These are phyloP conservation scores for Myotis davidii DNA, from an alignment of 2,113 vertebrate genomes.

Conservation along the genomic window DNA sequence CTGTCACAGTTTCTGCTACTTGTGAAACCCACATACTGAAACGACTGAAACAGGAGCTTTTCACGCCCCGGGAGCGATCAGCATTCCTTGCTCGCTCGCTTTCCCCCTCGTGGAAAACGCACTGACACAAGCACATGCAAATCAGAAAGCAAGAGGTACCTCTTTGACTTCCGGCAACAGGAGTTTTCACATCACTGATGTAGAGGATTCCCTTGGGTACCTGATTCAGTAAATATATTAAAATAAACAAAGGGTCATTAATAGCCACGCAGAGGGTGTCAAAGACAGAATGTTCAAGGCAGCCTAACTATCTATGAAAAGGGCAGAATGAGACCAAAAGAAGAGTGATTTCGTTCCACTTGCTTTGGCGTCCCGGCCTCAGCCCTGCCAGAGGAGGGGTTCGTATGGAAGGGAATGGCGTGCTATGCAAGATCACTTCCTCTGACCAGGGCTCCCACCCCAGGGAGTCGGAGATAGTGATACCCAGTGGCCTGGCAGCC, in stretches of 20 bases:
- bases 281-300: constrained; percentile 63
- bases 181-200: constrained; percentile 90
- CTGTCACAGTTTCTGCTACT: background rate
- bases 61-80: background rate
- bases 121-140: constrained; percentile 67
- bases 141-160: constrained; percentile 84
- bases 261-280: constrained; percentile 74
- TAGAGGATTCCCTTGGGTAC: constrained; percentile 91
- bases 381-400: background rate
- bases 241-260: constrained; percentile 87
- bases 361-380: background rate
- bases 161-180: constrained; percentile 85
- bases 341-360: background rate
- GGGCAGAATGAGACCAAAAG: background rate
- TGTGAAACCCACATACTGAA: background rate
- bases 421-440: rapidly evolving
- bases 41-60: background rate
- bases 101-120: constrained; percentile 9
- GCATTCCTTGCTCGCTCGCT: background rate
- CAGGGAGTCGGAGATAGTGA: background rate
- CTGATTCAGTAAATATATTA: constrained; percentile 89
- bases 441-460: background rate
- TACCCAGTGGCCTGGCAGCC: background rate
- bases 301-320: constrained; percentile 61
- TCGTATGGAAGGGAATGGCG: background rate